Base-by-base conservation (phyloP, 2,888 invertebrate species). In the Petrophora chlorosata region DNA sequence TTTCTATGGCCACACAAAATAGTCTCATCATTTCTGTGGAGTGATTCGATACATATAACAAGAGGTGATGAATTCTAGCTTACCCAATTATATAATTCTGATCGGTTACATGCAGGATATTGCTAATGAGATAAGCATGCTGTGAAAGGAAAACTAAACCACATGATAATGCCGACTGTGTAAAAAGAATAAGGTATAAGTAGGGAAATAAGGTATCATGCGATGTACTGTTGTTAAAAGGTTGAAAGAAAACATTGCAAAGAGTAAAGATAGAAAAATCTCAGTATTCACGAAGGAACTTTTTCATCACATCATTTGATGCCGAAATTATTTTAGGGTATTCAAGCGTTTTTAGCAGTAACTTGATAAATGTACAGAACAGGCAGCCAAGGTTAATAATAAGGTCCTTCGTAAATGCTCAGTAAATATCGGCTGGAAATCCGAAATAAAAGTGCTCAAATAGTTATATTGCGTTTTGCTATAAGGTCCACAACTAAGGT, bases 161-260 rank as follows among this genome's bases (percentile, higher is more conserved):
- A 76, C 71, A 73, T 56, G 73, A 72, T 70, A 75, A 67, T 59
- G 69, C 70, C 50, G 44, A 62, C 63, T 55, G 39, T 33, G 43
- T 39, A 34, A 29, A 32, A 39, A 56, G 10, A 10, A 10, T 25
- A 25, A 25, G 23, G 10, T 3, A 23, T 48, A 56, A 60, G 53
- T 59, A 49, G 65, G 35, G 52, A 25, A 56, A 59, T 64, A 48
- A 42, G 46, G 61, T 67, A 70, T 51, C 59, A 65, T 73, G 80
- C 76, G 63, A 69, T 70, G 72, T 73, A 65, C 59, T 75, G 70
- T 79, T 68, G 70, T 77, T 69, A 55, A 59, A 61, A 60, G 57
- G 63, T 65, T 59, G 54, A 76, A 79, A 76, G 90, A 88, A 90
- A 90, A 90, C 90, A 90, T 89, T 90, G 90, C 90, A 90, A 89